Percentiles rank a stretch among this genome's conserved stretches.
Evolutionary conservation across 2,888 invertebrate genomes (phyloP).

Genomic region (Orthosia cruda): DNA sequence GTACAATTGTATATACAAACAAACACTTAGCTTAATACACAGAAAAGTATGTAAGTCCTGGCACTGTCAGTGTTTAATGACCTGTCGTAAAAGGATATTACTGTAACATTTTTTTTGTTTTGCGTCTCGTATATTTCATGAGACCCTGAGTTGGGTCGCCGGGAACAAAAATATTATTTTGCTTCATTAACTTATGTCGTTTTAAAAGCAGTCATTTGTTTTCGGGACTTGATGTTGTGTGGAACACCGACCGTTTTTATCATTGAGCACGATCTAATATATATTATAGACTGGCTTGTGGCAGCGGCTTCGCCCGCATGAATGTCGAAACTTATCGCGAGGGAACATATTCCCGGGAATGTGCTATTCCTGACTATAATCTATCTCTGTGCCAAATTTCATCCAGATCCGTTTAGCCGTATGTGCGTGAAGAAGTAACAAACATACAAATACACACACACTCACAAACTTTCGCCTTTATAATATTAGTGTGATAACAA

Average conservation of each 20-base stretch:
- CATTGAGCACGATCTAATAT: too few species aligned
- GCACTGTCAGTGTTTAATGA: conserved; percentile 82
- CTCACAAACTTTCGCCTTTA: too few species aligned
- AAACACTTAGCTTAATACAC: conserved; percentile 65
- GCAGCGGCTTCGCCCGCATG: too few species aligned
- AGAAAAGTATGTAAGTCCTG: conserved; percentile 68
- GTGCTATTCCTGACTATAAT: too few species aligned
- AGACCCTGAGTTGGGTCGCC: conserved; percentile 50
- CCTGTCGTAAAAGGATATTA: conserved; percentile 79
- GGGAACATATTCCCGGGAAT: too few species aligned
- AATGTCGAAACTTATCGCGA: too few species aligned
- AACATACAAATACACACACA: too few species aligned
- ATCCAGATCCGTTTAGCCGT: too few species aligned
- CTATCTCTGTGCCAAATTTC: too few species aligned
- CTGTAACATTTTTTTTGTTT: conserved; percentile 76
- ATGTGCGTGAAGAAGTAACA: too few species aligned
- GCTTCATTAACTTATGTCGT: conserved; percentile 46
- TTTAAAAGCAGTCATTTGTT: conserved; percentile 48
- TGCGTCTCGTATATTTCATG: conserved; percentile 66
- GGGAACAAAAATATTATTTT: conserved; percentile 43
- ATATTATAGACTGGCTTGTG: too few species aligned
- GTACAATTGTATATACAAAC: conserved; percentile 1
- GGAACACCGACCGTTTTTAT: not conserved
- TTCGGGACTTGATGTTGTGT: conserved; percentile 1
- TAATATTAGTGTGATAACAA: too few species aligned